Conservation (phyloP, 2,113 vertebrate genomes). For the Spilogale gracilis region DNA sequence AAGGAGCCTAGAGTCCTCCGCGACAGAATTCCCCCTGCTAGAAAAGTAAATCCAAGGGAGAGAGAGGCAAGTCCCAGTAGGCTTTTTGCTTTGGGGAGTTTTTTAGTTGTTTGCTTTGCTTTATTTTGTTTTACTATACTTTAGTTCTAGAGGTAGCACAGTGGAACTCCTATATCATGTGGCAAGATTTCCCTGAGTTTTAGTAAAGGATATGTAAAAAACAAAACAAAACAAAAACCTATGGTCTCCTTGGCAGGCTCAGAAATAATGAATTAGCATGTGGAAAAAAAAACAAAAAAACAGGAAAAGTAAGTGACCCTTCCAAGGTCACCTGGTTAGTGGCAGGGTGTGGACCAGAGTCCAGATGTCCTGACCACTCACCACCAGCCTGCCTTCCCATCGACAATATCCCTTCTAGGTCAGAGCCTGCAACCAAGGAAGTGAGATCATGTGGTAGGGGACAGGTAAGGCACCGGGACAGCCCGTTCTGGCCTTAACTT, state of each 20-base stretch:
- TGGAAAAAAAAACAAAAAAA: not conserved
- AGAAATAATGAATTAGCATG: not conserved
- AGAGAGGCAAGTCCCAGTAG: not conserved
- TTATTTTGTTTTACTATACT: not conserved
- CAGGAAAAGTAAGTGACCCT: not conserved
- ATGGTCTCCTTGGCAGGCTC: not conserved
- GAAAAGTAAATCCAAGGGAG: not conserved
- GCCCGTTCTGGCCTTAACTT: not conserved
- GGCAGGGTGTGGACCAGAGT: not conserved
- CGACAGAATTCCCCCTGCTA: not conserved
- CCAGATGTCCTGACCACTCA: not conserved
- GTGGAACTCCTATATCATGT: not conserved
- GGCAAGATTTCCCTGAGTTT: not conserved
- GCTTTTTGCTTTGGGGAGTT: not conserved
- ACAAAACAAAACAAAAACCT: not conserved
- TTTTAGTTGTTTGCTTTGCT: not conserved
- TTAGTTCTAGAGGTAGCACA: not conserved
- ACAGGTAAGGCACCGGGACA: fast-evolving
- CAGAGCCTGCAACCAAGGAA: not conserved
- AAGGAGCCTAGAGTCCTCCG: fast-evolving
- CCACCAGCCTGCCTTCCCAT: not conserved
- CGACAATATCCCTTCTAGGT: not conserved
- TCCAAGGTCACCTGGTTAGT: not conserved
- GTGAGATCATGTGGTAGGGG: fast-evolving
- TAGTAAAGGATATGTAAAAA: not conserved